Percentiles rank a stretch among this genome's conserved stretches.
Evolutionary conservation across 2,888 invertebrate genomes (phyloP).

Genomic region (Orchesellides sinensis): DNA sequence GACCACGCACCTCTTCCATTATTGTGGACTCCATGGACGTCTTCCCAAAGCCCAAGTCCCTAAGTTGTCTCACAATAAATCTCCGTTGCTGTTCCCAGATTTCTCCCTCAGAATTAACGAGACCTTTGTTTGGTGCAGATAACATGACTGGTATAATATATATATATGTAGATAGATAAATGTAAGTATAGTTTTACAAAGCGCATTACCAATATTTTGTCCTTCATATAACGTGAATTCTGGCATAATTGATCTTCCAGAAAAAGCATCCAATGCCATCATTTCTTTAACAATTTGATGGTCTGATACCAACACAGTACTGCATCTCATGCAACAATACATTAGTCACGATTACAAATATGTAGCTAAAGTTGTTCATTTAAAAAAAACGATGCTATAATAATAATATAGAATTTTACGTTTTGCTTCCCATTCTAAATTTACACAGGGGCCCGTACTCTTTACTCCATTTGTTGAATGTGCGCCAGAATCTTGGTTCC

Average conservation of each 20-base stretch:
- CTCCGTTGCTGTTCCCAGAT: conserved; percentile 55
- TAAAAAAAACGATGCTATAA: no score
- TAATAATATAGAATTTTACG: conserved; percentile 16
- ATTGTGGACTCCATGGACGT: conserved; percentile 54
- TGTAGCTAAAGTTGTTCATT: no score
- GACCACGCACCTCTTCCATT: conserved; percentile 47
- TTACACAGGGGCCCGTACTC: conserved; percentile 47
- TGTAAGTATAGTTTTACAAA: not conserved
- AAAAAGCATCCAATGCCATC: conserved; percentile 45
- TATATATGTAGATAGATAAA: not conserved
- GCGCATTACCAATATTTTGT: conserved; percentile 26
- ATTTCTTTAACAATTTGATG: conserved; percentile 45
- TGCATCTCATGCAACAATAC: no score
- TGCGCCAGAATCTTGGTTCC: not conserved
- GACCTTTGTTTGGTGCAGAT: conserved; percentile 14
- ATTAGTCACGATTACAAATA: not conserved
- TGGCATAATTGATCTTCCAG: conserved; percentile 33
- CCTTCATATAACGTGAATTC: conserved; percentile 43
- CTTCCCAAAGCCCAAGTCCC: conserved; percentile 64
- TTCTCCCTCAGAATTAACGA: conserved; percentile 31
- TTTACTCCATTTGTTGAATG: conserved; percentile 40
- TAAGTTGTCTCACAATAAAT: conserved; percentile 47
- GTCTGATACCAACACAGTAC: conserved; percentile 22
- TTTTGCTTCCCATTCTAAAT: conserved; percentile 3
- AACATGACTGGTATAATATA: not conserved